phyloP scores from a whole-genome alignment of 1,140 invertebrate genomes.

The Solenopsis fugax region DNA sequence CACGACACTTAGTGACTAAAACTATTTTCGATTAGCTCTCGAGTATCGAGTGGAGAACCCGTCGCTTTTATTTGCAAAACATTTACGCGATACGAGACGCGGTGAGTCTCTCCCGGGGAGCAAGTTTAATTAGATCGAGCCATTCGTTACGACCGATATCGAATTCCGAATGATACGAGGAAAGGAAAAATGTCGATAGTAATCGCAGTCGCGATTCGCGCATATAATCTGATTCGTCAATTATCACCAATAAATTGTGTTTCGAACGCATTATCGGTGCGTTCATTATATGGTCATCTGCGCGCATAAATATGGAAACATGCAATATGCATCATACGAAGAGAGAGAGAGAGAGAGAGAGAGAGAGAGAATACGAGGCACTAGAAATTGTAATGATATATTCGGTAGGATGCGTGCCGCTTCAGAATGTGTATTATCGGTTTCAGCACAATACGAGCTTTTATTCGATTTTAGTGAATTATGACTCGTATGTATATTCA shows the following conservation, averaged over 20 bases:
- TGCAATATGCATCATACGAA: conserved; percentile 25
- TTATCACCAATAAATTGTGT: conserved; percentile 70
- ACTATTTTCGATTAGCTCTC: conserved; percentile 36
- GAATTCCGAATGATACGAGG: conserved; percentile 43
- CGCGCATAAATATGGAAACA: conserved; percentile 60
- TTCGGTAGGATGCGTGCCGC: neutral
- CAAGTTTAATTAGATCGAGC: conserved; percentile 61
- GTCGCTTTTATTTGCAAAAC: conserved; percentile 47
- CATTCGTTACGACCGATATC: conserved; percentile 50
- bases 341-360: neutral
- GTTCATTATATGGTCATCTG: neutral
- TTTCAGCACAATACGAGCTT: neutral
- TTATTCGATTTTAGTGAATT: conserved; percentile 7
- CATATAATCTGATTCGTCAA: conserved; percentile 62
- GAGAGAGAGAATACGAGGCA: neutral
- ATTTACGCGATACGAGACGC: neutral
- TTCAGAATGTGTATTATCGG: conserved; percentile 12
- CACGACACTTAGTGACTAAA: neutral
- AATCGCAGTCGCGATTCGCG: conserved; percentile 32
- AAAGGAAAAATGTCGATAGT: conserved; percentile 27
- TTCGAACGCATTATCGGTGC: conserved; percentile 42
- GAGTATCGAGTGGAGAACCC: neutral
- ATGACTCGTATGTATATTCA: neutral
- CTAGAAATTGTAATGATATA: conserved; percentile 30
- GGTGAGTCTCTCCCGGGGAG: neutral